Percentiles rank a stretch among this genome's conserved stretches.
Conservation (phyloP, 37 sponge, comb jelly and placozoan genomes). For the Halichondria panicea region DNA sequence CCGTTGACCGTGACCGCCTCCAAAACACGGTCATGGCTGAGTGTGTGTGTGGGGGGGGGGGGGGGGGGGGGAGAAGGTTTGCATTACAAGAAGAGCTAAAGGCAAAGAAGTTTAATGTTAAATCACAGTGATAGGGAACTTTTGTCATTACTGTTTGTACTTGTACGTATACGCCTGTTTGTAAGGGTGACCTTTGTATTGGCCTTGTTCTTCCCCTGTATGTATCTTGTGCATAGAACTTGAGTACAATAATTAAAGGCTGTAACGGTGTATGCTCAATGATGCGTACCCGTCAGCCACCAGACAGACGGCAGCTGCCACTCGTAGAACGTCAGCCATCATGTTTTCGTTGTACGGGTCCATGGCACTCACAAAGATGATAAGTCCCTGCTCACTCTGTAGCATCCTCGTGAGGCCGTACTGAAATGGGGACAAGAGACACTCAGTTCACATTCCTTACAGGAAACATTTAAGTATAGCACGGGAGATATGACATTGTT, state of each 20-base stretch:
- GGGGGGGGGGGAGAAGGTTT: neutral
- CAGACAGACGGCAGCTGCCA: slow-evolving; percentile 93
- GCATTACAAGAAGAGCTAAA: too few relatives aligned
- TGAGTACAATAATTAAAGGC: too few relatives aligned
- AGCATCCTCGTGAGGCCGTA: slow-evolving; percentile 91
- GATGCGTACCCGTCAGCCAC: slow-evolving; percentile 81
- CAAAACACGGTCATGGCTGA: slow-evolving; percentile 71
- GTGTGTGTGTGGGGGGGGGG: neutral
- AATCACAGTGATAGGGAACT: too few relatives aligned
- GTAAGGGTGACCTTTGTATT: too few relatives aligned
- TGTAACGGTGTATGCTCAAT: too few relatives aligned
- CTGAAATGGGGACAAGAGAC: slow-evolving; percentile 27
- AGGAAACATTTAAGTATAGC: too few relatives aligned
- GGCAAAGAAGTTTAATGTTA: too few relatives aligned
- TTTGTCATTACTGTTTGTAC: too few relatives aligned
- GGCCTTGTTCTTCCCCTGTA: too few relatives aligned
- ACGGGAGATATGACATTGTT: too few relatives aligned
- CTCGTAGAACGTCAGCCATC: slow-evolving; percentile 89
- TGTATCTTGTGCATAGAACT: too few relatives aligned
- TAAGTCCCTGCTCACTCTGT: slow-evolving; percentile 85
- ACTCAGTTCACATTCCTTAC: neutral
- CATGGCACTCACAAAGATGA: slow-evolving; percentile 87
- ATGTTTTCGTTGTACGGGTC: slow-evolving; percentile 86
- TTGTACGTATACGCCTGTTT: neutral
- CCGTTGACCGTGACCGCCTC: slow-evolving; percentile 86